Base-by-base conservation (phyloP, 2,797 vertebrate species). In the Argyrosomus regius region DNA sequence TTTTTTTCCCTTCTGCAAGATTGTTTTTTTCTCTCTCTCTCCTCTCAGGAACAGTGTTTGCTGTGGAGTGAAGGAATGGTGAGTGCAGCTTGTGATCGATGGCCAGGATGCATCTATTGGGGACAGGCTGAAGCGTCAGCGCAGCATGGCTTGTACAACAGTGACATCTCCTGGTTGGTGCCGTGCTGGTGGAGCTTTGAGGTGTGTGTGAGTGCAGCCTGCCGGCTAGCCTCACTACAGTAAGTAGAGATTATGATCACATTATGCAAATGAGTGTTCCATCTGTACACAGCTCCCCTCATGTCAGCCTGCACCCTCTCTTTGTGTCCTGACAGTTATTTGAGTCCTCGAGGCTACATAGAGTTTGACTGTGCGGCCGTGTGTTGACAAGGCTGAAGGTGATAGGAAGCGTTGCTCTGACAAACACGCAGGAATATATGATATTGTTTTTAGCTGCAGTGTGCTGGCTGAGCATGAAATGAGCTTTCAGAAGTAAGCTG, bases 121-220 rank as follows among this genome's bases (percentile, higher is more conserved):
- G 48, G 49, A 31, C 11, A 17, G 43, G 13, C 52, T 18, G n/a
- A 53, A 11, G 35, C 1, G 13, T 48, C 62, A 75, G 14, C 31
- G 10, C 70, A 3, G 54, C 66, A 52, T 66, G 46, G 50, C 81
- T 84, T 94, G 93, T 93, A 81, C 92, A 94, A 95, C 95, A 95
- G 91, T 92, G 95, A 93, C 95, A 94, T 93, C 95, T 95, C 82
- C 82, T 93, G 95, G 94, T 81, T 48, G 0, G 1, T 50, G 3
- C 48, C 50, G 5, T 24, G 66, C 45, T 5, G 46, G 57, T 78
- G 74, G 64, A 56, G 60, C 62, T 20, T 9, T 9, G 26, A 18
- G 22, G 43, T 63, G 73, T 49, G 16, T 75, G 45, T 39, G 39
- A 60, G 16, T 11, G 53, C 72, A 62, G 79, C 69, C 73, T 67